Percentiles rank a stretch among this genome's conserved stretches.
These are phyloP conservation scores for Volucella inanis DNA, from an alignment of 2,888 invertebrate species.

Conservation along the genomic window DNA sequence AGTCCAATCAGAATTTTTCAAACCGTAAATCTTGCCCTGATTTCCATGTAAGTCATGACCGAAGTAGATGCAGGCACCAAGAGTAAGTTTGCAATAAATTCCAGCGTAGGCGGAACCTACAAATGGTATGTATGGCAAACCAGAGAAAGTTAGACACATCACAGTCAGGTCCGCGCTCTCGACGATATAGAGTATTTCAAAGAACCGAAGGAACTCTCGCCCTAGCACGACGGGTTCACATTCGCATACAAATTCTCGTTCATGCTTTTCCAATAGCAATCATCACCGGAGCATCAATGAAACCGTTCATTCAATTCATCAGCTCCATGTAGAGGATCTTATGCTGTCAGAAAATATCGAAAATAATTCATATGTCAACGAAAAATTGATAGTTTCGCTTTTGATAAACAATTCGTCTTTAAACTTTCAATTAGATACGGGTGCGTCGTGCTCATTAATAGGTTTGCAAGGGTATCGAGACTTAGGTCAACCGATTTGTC, in stretches of 20 bases:
- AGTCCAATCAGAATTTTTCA: constrained; percentile 21
- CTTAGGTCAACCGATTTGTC: constrained; percentile 28
- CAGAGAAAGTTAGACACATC: constrained; percentile 16
- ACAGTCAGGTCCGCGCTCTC: constrained; percentile 6
- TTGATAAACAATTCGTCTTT: constrained; percentile 22
- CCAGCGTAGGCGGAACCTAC: constrained; percentile 38
- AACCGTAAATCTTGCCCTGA: constrained; percentile 20
- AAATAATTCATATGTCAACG: neutral
- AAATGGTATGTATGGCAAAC: constrained; percentile 49
- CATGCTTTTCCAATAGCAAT: neutral
- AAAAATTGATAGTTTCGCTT: constrained; percentile 41
- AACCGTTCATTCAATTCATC: constrained; percentile 27
- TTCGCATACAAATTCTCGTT: neutral
- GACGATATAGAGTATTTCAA: constrained; percentile 1
- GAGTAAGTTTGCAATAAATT: constrained; percentile 12
- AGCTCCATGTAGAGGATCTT: constrained; percentile 4
- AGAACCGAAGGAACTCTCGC: constrained; percentile 13
- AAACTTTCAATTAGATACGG: no score
- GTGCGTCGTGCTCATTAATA: constrained; percentile 44
- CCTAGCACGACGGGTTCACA: neutral
- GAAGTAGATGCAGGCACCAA: no score
- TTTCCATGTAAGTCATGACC: constrained; percentile 13
- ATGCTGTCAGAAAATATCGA: neutral
- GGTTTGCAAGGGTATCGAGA: constrained; percentile 25
- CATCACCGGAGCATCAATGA: constrained; percentile 17